Conservation (phyloP, 2,797 vertebrate genomes). For the Rhyacichthys aspro region DNA sequence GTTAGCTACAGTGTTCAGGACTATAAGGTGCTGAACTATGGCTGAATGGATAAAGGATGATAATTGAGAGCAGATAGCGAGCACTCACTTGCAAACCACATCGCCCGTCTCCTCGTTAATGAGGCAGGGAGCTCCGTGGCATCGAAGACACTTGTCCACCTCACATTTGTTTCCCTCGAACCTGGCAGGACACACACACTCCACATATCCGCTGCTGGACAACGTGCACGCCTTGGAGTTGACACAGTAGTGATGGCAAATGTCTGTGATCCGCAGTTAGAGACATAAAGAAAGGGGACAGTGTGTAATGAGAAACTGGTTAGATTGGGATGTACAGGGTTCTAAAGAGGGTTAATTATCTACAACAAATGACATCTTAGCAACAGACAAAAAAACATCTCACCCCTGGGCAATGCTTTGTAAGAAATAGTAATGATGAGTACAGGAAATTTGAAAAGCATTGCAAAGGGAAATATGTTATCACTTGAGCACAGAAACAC, state of each 20-base stretch:
- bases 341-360: conserved; percentile 81
- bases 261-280: conserved; percentile 71
- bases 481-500: conserved; percentile 65
- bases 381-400: conserved; percentile 66
- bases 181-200: conserved; percentile 90
- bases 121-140: conserved; percentile 92
- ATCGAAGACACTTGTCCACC: conserved; percentile 91
- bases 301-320: conserved; percentile 58
- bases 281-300: conserved; percentile 32
- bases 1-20: conserved; percentile 6
- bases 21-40: conserved; percentile 8
- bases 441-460: conserved; percentile 65
- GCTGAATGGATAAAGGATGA: conserved; percentile 10
- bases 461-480: conserved; percentile 61
- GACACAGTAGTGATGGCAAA: conserved; percentile 94
- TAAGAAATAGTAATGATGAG: conserved; percentile 68
- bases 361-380: conserved; percentile 76
- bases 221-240: conserved; percentile 94
- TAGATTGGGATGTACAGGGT: conserved; percentile 69
- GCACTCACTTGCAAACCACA: conserved; percentile 94
- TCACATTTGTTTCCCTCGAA: conserved; percentile 96
- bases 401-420: conserved; percentile 65
- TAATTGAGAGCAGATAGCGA: conserved; percentile 22
- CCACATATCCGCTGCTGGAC: conserved; percentile 88
- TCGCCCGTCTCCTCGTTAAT: conserved; percentile 87